A percentile compares a stretch with the other conserved stretches of the same genome.
Evolutionary conservation across 2,113 vertebrate genomes (phyloP).

Genomic region (Progne subis): DNA sequence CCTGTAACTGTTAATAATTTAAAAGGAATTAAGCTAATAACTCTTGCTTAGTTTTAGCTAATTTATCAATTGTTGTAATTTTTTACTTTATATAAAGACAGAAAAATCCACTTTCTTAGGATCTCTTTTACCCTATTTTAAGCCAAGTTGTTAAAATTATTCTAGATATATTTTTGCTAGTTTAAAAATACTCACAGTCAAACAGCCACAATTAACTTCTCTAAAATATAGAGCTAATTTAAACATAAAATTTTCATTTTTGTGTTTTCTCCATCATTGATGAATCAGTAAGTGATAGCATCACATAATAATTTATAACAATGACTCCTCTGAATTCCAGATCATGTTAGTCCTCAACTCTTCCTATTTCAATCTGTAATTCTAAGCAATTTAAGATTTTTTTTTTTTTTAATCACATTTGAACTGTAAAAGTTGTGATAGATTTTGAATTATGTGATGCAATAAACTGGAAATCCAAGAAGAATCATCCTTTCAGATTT

Average conservation of each 20-base stretch:
- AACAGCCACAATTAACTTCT: not conserved
- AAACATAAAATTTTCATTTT: not conserved
- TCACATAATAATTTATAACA: not conserved
- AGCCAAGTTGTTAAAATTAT: not conserved
- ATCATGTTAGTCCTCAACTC: not conserved
- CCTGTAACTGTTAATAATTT: not conserved
- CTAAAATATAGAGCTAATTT: constrained; percentile 49
- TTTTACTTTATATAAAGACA: not conserved
- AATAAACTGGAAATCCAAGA: not conserved
- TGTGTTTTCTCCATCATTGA: not conserved
- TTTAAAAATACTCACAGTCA: not conserved
- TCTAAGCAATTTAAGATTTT: not conserved
- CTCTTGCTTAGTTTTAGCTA: not conserved
- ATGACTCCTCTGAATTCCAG: not conserved
- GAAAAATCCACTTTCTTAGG: not conserved
- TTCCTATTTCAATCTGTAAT: not conserved
- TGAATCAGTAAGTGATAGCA: constrained; percentile 12
- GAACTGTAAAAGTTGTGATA: not conserved
- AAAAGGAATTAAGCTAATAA: not conserved
- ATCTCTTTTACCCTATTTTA: not conserved
- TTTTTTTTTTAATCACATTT: not conserved
- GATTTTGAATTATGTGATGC: not conserved
- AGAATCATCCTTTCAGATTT: not conserved
- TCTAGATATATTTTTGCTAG: not conserved
- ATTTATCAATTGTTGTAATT: not conserved